These are phyloP conservation scores for Cephus spinipes DNA, from an alignment of 2,888 invertebrate species.

Conservation along the genomic window DNA sequence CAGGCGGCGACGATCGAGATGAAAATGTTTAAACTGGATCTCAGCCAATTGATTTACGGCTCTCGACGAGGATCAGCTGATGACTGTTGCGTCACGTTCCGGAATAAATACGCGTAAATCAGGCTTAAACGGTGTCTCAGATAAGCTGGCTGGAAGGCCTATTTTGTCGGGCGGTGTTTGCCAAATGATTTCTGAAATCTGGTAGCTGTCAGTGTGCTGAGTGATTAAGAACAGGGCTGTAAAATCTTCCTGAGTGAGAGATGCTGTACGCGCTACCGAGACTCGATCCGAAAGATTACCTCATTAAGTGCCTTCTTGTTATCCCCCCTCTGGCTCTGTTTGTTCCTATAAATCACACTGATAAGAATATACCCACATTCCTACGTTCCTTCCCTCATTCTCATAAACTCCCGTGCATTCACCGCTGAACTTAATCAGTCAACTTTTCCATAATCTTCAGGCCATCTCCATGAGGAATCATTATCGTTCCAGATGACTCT, in stretches of 20 bases:
- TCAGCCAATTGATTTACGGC: conserved; percentile 22
- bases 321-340: conserved; percentile 49
- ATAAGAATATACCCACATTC: conserved; percentile 46
- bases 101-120: conserved; percentile 61
- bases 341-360: conserved; percentile 64
- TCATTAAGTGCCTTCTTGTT: conserved; percentile 52
- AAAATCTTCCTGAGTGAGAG: conserved; percentile 38
- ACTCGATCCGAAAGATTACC: conserved; percentile 45
- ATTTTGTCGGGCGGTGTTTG: conserved; percentile 45
- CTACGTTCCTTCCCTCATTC: conserved; percentile 22
- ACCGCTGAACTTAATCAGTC: conserved; percentile 14
- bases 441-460: conserved; percentile 59
- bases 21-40: conserved; percentile 23
- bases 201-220: conserved; percentile 32
- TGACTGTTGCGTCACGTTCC: conserved; percentile 24
- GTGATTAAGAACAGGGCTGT: conserved; percentile 54
- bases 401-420: neutral
- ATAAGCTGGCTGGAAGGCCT: conserved; percentile 49
- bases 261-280: conserved; percentile 10
- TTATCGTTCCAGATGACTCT: conserved; percentile 76
- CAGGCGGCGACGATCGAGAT: neutral
- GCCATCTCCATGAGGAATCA: neutral
- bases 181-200: conserved; percentile 56
- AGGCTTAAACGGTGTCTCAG: conserved; percentile 54
- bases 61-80: conserved; percentile 23